Percentiles rank a stretch among this genome's conserved stretches.
phyloP scores from a whole-genome alignment of 2,888 invertebrate genomes.

The Margaritifera margaritifera region DNA sequence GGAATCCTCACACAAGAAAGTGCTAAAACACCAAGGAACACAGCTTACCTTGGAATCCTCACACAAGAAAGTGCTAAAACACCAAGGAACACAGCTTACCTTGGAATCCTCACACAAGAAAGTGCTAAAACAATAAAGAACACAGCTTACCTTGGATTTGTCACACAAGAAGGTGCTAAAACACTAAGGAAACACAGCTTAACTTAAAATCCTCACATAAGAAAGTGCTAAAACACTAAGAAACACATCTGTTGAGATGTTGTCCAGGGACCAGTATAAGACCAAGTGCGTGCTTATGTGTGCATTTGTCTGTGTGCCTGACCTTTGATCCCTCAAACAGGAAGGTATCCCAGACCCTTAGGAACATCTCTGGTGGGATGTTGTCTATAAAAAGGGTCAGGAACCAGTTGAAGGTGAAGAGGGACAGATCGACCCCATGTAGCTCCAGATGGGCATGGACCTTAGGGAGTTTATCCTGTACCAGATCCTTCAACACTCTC shows the following conservation, averaged over 20 bases:
- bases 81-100: too few species aligned
- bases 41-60: too few species aligned
- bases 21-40: too few species aligned
- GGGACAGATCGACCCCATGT: conserved; percentile 74
- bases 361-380: conserved; percentile 75
- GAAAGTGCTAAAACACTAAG: neutral
- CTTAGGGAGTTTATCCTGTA: conserved; percentile 75
- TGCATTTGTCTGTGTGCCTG: conserved; percentile 3
- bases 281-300: neutral
- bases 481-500: conserved; percentile 75
- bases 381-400: conserved; percentile 77
- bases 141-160: too few species aligned
- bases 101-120: too few species aligned
- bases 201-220: too few species aligned
- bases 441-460: conserved; percentile 73
- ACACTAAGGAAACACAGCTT: too few species aligned
- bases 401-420: conserved; percentile 77
- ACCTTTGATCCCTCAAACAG: conserved; percentile 77
- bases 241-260: neutral
- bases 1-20: too few species aligned
- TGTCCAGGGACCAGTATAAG: neutral
- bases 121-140: too few species aligned
- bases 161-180: too few species aligned
- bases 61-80: too few species aligned
- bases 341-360: conserved; percentile 77